These are phyloP conservation scores for Cyclophora albipunctata DNA, from an alignment of 2,888 invertebrate genomes.

Conservation along the genomic window DNA sequence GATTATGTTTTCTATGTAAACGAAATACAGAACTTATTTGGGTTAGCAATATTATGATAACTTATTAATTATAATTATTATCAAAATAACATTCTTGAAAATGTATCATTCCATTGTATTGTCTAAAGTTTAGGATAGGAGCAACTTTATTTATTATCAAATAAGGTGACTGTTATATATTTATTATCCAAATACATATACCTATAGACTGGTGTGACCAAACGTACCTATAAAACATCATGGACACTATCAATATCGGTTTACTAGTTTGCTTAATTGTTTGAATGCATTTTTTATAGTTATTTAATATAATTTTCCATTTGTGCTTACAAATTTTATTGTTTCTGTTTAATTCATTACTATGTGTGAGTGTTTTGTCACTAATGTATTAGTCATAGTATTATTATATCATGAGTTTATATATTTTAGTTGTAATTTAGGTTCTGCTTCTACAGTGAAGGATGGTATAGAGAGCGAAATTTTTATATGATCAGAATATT, in stretches of 20 bases:
- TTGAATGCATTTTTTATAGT: constrained; percentile 47
- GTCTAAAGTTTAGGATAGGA: constrained; percentile 71
- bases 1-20: constrained; percentile 17
- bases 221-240: constrained; percentile 6
- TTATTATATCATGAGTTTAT: constrained; percentile 27
- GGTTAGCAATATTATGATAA: constrained; percentile 19
- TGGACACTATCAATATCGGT: constrained; percentile 17
- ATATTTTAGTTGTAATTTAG: constrained; percentile 26
- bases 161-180: constrained; percentile 36
- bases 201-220: constrained; percentile 16
- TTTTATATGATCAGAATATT: constrained; percentile 44
- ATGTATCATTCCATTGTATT: constrained; percentile 73
- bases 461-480: constrained; percentile 29
- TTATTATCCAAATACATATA: constrained; percentile 10
- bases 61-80: constrained; percentile 42
- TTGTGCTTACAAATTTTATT: constrained; percentile 45
- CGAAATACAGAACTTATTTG: constrained; percentile 2
- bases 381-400: constrained; percentile 37
- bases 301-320: constrained; percentile 47
- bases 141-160: constrained; percentile 39
- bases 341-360: constrained; percentile 39
- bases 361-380: constrained; percentile 46
- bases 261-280: constrained; percentile 58
- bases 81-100: constrained; percentile 69
- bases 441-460: constrained; percentile 34